phyloP scores from a whole-genome alignment of 1,140 invertebrate species.

The Drosophila pallidifrons region DNA sequence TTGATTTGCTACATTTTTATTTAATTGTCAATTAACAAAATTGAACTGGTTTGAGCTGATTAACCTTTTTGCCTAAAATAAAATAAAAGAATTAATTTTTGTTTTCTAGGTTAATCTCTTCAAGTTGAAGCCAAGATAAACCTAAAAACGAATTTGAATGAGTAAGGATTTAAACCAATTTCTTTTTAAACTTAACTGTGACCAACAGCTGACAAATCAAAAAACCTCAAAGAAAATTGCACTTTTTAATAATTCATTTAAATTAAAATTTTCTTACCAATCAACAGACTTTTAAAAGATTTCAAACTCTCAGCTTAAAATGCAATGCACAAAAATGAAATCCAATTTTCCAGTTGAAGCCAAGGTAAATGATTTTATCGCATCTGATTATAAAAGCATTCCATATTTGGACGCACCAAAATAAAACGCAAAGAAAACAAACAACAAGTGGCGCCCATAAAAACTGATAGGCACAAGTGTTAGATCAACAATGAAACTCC shows the following conservation, averaged over 20 bases:
- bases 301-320: neutral
- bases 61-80: too few species aligned
- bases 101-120: too few species aligned
- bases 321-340: too few species aligned
- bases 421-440: neutral
- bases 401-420: slow-evolving; percentile 25
- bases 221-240: too few species aligned
- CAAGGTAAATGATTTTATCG: slow-evolving; percentile 33
- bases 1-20: too few species aligned
- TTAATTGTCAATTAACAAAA: too few species aligned
- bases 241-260: neutral
- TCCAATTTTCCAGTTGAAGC: neutral
- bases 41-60: too few species aligned
- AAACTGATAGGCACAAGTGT: slow-evolving; percentile 40
- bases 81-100: too few species aligned
- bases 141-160: neutral
- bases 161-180: neutral
- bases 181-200: neutral
- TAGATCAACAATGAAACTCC: slow-evolving; percentile 34
- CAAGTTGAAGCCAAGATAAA: too few species aligned
- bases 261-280: neutral
- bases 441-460: slow-evolving; percentile 49
- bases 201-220: too few species aligned
- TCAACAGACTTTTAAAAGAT: neutral
- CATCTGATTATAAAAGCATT: slow-evolving; percentile 27